Percentiles rank a stretch among this genome's conserved stretches.
These are phyloP conservation scores for Catagonus wagneri DNA, from an alignment of 2,113 vertebrate genomes.

Conservation along the genomic window DNA sequence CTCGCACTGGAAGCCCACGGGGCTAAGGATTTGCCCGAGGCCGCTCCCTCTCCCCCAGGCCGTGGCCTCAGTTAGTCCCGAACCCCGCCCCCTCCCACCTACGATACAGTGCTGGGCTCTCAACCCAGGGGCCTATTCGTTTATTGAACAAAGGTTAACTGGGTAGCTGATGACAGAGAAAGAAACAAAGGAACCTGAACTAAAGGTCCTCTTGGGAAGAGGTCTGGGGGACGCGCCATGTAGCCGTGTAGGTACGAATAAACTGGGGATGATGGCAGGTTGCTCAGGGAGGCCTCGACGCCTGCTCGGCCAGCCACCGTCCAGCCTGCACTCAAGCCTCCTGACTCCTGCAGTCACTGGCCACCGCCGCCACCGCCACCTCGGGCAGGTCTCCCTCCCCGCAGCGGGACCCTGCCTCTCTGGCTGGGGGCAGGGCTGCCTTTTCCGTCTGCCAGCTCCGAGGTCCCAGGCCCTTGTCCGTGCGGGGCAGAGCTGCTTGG, in stretches of 20 bases:
- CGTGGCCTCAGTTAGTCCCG: neutral
- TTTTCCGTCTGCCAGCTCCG: neutral
- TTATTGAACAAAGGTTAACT: constrained; percentile 41
- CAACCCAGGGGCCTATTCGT: constrained; percentile 18
- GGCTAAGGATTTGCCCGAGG: neutral
- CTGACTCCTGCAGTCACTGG: neutral
- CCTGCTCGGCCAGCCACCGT: neutral
- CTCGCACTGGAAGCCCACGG: neutral
- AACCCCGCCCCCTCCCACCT: neutral
- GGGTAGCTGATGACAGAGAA: constrained; percentile 3
- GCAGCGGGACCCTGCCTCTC: neutral
- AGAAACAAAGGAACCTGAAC: neutral
- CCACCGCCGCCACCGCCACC: too few relatives aligned
- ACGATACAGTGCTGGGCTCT: neutral
- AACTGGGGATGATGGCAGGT: neutral
- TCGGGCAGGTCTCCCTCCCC: neutral
- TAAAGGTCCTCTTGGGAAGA: neutral
- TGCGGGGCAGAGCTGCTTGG: neutral
- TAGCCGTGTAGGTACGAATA: neutral
- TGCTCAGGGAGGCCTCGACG: neutral
- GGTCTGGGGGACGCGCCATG: neutral
- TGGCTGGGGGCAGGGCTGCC: neutral
- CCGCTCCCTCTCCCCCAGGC: neutral
- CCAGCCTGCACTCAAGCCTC: neutral
- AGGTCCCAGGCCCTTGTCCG: neutral